Evolutionary conservation across 2,113 vertebrate species (phyloP).

Genomic region (Pithys albifrons): DNA sequence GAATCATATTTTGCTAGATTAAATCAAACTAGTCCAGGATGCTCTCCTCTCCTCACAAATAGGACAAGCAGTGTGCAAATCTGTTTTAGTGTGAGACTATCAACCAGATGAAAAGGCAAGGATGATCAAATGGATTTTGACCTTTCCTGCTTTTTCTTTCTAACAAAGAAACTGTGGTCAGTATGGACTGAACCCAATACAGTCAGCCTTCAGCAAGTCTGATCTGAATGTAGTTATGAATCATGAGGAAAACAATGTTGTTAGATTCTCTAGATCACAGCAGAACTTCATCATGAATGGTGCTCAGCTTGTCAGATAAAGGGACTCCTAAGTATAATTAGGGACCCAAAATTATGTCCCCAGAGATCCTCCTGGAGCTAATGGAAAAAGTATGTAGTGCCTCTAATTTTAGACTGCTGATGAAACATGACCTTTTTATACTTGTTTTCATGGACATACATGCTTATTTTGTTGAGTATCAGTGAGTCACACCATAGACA

Average conservation of each 20-base stretch:
- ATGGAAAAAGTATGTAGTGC: not conserved
- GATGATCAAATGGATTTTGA: not conserved
- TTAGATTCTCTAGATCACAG: not conserved
- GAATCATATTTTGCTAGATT: not conserved
- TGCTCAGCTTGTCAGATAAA: not conserved
- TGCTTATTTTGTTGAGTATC: not conserved
- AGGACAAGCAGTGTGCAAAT: not conserved
- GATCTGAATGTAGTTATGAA: not conserved
- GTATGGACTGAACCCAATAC: not conserved
- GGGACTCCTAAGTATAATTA: not conserved
- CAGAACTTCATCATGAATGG: not conserved
- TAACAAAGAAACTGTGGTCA: not conserved
- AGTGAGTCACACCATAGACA: not conserved
- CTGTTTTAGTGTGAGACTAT: not conserved
- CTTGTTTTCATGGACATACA: not conserved
- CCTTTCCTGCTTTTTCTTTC: not conserved
- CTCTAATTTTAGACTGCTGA: not conserved
- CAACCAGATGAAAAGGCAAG: not conserved
- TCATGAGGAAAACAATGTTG: not conserved
- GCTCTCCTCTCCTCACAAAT: not conserved
- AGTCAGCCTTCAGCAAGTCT: not conserved
- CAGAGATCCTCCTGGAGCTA: not conserved
- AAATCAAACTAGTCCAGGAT: not conserved
- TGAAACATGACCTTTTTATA: slow-evolving; percentile 2
- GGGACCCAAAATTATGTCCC: not conserved